Evolutionary conservation across 2,888 invertebrate species (phyloP), one percentile per base, ranked within the genome.

Genomic region (Alentia gelatinosa): DNA sequence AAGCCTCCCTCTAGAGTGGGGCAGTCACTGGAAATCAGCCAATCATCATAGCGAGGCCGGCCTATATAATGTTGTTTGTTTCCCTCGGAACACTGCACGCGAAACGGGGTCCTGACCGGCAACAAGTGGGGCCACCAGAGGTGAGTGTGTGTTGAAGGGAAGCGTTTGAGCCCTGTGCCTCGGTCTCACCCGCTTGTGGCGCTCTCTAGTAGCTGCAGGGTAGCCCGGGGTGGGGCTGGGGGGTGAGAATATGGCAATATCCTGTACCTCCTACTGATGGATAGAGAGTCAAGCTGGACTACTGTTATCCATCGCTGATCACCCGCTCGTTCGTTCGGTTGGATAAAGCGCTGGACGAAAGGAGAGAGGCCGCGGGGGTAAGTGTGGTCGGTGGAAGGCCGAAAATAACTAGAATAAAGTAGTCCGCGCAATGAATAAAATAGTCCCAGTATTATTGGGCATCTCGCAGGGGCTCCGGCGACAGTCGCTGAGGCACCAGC

Each of bases 361-460:
- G 56, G 56, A n/a, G 23, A 56, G 56, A n/a, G 56, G 56, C 12
- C 68, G 26, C 1, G 30, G 68, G 68, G 68, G 12, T 30, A 3
- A 30, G 30, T 26, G 4, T 3, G 12, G 12, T 3, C n/a, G 30
- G 68, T 15, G 30, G 33, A 30, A 26, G 68, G 68, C 3, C 30
- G 68, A 68, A 26, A 68, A 68, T 68, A 68, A 68, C 68, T 30
- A 68, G 68, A 68, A 68, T 68, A 26, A 68, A 68, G 68, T 68
- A 68, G 68, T 68, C 68, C 68, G 1, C n/a, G 68, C 68, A 68
- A 68, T 68, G 68, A 68, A 68, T 68, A 68, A 68, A 68, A 68
- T 68, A 68, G 68, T 68, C 68, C 68, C 68, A 30, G 68, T 68
- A 68, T 68, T 68, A 68, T 68, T 68, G 68, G 30, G 26, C 68